A percentile compares a stretch with the other conserved stretches of the same genome.
Evolutionary conservation across 2,113 vertebrate species (phyloP).

Genomic region (Oryzias javanicus): DNA sequence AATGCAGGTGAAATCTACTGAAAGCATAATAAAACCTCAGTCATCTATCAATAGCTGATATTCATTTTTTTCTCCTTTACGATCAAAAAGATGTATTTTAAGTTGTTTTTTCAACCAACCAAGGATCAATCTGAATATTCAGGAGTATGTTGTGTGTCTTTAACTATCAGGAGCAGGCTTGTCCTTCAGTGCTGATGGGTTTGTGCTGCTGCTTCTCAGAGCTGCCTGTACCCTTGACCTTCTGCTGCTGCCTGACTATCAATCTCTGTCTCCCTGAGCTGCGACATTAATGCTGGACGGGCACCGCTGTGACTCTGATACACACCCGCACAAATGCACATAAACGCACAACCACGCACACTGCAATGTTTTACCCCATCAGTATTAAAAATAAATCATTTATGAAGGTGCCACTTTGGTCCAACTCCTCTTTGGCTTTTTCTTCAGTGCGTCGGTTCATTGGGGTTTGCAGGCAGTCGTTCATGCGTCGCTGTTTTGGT

Average conservation of each 20-base stretch:
- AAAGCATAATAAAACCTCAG: too few relatives aligned
- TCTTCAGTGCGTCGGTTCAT: not conserved
- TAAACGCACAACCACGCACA: not conserved
- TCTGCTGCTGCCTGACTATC: slow-evolving; percentile 29
- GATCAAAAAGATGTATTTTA: too few relatives aligned
- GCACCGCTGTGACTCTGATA: slow-evolving; percentile 13
- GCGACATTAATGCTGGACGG: slow-evolving; percentile 22
- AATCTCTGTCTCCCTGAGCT: slow-evolving; percentile 28
- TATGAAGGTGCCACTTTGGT: not conserved
- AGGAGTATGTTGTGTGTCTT: not conserved
- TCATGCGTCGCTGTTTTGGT: not conserved
- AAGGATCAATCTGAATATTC: too few relatives aligned
- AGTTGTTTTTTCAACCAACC: too few relatives aligned
- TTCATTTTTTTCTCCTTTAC: too few relatives aligned
- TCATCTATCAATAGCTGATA: too few relatives aligned
- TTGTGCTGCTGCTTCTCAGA: slow-evolving; percentile 4
- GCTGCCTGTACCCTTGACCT: slow-evolving; percentile 37
- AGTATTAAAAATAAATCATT: not conserved
- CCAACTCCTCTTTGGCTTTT: not conserved
- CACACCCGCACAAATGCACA: not conserved
- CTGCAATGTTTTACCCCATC: not conserved
- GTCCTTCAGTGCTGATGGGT: slow-evolving; percentile 1
- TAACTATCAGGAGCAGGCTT: not conserved
- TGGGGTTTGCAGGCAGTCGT: not conserved
- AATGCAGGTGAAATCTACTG: too few relatives aligned